Evolutionary conservation across 2,888 invertebrate species (phyloP).

Genomic region (Pachycephus smyrnensis): DNA sequence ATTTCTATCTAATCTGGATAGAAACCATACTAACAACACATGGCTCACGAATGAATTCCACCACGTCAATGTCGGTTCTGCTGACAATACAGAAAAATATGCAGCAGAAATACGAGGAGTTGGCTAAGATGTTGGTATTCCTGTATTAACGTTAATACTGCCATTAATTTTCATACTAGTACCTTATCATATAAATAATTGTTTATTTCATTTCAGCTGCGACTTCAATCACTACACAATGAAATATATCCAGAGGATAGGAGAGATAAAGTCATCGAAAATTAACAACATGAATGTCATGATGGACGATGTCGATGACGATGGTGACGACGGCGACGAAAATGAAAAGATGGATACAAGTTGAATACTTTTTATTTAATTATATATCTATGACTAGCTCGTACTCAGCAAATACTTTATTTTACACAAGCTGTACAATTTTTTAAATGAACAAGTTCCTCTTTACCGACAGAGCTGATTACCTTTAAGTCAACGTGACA

Average conservation of each 20-base stretch:
- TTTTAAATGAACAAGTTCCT: neutral
- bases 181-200: constrained; percentile 14
- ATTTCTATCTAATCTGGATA: constrained; percentile 89
- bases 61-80: constrained; percentile 76
- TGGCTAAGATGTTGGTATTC: constrained; percentile 84
- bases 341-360: constrained; percentile 42
- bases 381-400: neutral
- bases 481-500: neutral
- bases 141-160: neutral
- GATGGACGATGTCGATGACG: constrained; percentile 38
- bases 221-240: constrained; percentile 91
- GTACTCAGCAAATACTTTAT: neutral
- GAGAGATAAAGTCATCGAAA: constrained; percentile 53
- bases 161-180: constrained; percentile 7
- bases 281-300: neutral
- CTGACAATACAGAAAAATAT: constrained; percentile 84
- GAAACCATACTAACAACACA: constrained; percentile 76
- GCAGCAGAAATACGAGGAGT: constrained; percentile 81
- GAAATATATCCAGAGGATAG: constrained; percentile 74
- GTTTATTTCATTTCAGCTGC: constrained; percentile 73
- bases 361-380: neutral
- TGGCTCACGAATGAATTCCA: constrained; percentile 70
- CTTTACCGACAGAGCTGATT: neutral
- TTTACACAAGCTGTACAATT: neutral
- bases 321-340: constrained; percentile 55